Evolutionary conservation across 2,113 vertebrate genomes (phyloP).

Genomic region (Eulemur macaco): DNA sequence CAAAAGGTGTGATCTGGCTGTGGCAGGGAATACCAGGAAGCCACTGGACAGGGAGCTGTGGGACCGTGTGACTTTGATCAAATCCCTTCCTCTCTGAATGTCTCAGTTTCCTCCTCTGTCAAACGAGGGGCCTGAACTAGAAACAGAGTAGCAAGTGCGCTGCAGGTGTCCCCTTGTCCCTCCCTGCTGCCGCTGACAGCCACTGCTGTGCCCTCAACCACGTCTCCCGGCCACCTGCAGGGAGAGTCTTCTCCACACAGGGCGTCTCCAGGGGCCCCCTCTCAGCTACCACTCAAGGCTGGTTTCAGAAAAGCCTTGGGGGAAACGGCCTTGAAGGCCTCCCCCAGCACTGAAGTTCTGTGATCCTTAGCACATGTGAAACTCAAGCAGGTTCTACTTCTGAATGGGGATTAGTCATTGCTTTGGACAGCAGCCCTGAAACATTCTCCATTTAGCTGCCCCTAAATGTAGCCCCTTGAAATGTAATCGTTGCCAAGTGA

Average conservation of each 20-base stretch:
- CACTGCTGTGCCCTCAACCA: accelerated
- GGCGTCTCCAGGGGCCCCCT: background rate
- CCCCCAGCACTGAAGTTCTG: accelerated
- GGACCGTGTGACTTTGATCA: background rate
- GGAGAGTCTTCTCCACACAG: accelerated
- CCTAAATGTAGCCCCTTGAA: background rate
- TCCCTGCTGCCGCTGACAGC: background rate
- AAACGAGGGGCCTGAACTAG: background rate
- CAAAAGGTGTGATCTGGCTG: background rate
- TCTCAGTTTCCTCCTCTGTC: background rate
- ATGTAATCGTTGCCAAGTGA: background rate
- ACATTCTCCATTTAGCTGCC: background rate
- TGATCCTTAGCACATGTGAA: accelerated
- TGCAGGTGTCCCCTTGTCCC: too few relatives aligned
- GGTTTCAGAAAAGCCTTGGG: background rate
- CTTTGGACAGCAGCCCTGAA: background rate
- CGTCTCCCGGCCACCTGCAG: too few relatives aligned
- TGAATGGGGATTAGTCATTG: too few relatives aligned
- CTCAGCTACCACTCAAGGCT: background rate
- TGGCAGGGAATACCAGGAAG: background rate
- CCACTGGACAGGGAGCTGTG: background rate
- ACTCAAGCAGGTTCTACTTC: background rate
- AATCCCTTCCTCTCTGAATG: background rate
- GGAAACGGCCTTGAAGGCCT: accelerated
- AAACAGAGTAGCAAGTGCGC: background rate